Conservation (phyloP, 2,797 vertebrate genomes). For the Betta splendens region DNA sequence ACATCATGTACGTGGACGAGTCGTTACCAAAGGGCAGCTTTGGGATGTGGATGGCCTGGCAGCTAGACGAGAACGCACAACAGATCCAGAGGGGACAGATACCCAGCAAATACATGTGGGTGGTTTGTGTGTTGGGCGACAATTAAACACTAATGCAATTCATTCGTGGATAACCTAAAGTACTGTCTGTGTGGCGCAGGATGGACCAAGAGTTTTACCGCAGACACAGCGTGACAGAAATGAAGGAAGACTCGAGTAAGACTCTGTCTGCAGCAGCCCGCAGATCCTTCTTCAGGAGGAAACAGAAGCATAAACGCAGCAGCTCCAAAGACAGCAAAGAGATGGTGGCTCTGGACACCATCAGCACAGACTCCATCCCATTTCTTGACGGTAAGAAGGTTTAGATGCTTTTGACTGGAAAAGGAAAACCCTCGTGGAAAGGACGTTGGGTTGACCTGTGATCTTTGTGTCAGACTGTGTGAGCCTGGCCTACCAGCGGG, state of each 20-base stretch:
- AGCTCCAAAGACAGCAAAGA: slow-evolving; percentile 97
- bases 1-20: slow-evolving; percentile 97
- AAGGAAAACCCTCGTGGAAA: not conserved
- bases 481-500: slow-evolving; percentile 94
- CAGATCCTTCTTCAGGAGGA: slow-evolving; percentile 95
- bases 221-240: slow-evolving; percentile 92
- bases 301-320: slow-evolving; percentile 95
- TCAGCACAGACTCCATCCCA: slow-evolving; percentile 94
- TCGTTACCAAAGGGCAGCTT: slow-evolving; percentile 94
- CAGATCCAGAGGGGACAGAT: slow-evolving; percentile 96
- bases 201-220: slow-evolving; percentile 98
- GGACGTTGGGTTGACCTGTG: not conserved
- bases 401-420: not conserved
- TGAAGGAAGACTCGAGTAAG: slow-evolving; percentile 93
- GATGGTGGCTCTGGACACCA: slow-evolving; percentile 89
- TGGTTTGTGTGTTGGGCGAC: slow-evolving; percentile 11
- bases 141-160: not conserved
- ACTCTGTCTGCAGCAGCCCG: slow-evolving; percentile 92
- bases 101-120: slow-evolving; percentile 98
- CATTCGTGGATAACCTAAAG: not conserved
- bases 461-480: slow-evolving; percentile 83
- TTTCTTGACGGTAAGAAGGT: slow-evolving; percentile 88
- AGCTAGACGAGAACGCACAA: slow-evolving; percentile 95
- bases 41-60: slow-evolving; percentile 98
- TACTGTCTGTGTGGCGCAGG: slow-evolving; percentile 70